These are phyloP conservation scores for Sula dactylatra DNA, from an alignment of 2,113 vertebrate species.

Conservation along the genomic window DNA sequence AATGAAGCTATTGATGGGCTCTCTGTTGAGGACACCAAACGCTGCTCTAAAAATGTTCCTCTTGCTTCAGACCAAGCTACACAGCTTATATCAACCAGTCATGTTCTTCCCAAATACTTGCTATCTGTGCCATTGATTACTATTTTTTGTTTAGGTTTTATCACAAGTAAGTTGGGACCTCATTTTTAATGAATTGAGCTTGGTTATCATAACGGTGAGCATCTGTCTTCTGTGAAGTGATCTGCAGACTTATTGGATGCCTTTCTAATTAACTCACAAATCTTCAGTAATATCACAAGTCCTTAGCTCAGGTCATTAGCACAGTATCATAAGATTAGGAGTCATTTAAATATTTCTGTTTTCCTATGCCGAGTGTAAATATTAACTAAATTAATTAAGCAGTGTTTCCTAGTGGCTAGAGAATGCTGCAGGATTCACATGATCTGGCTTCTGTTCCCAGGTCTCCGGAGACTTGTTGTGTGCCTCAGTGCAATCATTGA, in stretches of 20 bases:
- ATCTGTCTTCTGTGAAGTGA: neutral
- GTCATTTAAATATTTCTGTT: slow-evolving; percentile 4
- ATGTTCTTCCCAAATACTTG: neutral
- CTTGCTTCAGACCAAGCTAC: neutral
- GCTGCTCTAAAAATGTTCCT: neutral
- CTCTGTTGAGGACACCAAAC: neutral
- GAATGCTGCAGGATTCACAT: neutral
- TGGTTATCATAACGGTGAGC: neutral
- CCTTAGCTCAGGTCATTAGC: slow-evolving; percentile 8
- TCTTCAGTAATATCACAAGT: neutral
- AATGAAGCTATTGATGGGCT: neutral
- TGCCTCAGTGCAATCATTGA: neutral
- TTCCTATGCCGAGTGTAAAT: slow-evolving; percentile 8
- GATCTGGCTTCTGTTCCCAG: neutral
- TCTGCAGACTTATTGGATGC: neutral
- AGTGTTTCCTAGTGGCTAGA: neutral
- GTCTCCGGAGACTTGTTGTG: neutral
- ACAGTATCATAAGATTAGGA: neutral
- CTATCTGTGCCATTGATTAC: neutral
- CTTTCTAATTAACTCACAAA: neutral
- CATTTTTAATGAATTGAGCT: neutral
- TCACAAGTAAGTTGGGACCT: neutral
- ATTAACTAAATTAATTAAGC: slow-evolving; percentile 16
- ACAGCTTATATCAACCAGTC: neutral
- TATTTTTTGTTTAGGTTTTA: neutral